These are phyloP conservation scores for Jordanella pulchra DNA, from an alignment of 2,797 vertebrate species.

Conservation along the genomic window DNA sequence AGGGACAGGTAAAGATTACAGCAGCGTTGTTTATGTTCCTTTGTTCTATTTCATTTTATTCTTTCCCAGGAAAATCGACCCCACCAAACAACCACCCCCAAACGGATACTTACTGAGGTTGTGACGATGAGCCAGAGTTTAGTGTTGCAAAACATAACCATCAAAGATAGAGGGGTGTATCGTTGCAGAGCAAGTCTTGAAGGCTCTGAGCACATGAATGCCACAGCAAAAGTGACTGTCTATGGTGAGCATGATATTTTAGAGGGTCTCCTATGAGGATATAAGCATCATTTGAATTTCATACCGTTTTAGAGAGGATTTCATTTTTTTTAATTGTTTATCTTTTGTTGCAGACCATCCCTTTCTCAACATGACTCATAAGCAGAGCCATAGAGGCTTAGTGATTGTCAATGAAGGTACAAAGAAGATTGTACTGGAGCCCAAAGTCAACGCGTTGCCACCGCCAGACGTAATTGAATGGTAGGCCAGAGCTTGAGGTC, in stretches of 20 bases:
- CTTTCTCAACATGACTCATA: slow-evolving; percentile 79
- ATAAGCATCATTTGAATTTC: not conserved
- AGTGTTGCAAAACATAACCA: slow-evolving; percentile 77
- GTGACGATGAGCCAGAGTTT: slow-evolving; percentile 65
- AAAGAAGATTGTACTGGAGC: slow-evolving; percentile 77
- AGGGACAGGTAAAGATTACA: not conserved
- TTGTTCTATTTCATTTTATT: slow-evolving; percentile 19
- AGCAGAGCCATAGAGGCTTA: slow-evolving; percentile 26
- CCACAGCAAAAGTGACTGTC: slow-evolving; percentile 70
- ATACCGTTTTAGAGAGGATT: not conserved
- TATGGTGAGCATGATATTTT: slow-evolving; percentile 76
- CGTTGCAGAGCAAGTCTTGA: slow-evolving; percentile 73
- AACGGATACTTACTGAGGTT: accelerated
- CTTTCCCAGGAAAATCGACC: slow-evolving; percentile 62
- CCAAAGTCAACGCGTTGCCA: slow-evolving; percentile 85
- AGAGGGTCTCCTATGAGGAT: not conserved
- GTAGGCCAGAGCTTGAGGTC: slow-evolving; percentile 66
- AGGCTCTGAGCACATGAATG: not conserved
- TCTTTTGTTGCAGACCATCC: slow-evolving; percentile 82
- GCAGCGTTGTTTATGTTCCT: not conserved
- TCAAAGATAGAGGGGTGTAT: slow-evolving; percentile 82
- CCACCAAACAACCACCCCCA: accelerated
- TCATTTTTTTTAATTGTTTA: not conserved
- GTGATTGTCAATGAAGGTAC: slow-evolving; percentile 69
- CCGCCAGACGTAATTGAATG: slow-evolving; percentile 73